Base-by-base conservation (phyloP, 1,140 invertebrate genomes). In the Eueides isabella region DNA sequence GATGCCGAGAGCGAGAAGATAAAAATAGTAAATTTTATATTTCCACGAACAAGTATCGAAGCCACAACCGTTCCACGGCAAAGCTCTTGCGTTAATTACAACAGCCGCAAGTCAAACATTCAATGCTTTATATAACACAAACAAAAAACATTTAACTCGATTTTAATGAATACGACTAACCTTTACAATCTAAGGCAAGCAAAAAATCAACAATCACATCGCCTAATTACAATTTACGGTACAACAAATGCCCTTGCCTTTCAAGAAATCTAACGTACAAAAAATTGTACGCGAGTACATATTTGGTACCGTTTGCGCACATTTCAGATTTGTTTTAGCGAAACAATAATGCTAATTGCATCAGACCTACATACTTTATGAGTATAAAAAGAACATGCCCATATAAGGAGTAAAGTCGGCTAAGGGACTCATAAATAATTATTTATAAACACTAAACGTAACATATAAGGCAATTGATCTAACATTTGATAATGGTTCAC, bases 291-390 rank as follows among this genome's bases (percentile, higher is more conserved):
- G 48, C 7, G 9, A n/a, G 41, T 23, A 55, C 48, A 55, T 55
- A 55, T 55, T 55, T 55, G 48, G 48, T 26, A 23, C 23, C 48
- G 48, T 23, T 23, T 1, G 35, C 48, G 11, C n/a, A 55, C 48
- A 55, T 55, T 55, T 23, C 23, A 55, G 48, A 23, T 72, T 76
- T 76, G 30, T 67, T 67, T 76, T 65, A 72, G 65, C 66, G 65
- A 65, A 76, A 72, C 70, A 77, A 82, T 84, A 80, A 86, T 85
- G 81, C 80, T 85, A 85, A 87, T 87, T 83, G 76, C 80, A 85
- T 86, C 74, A 76, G 72, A 67, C 69, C 66, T 70, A 71, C 70
- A 19, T 29, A 41, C 80, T 81, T 26, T 38, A 29, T 30, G 29
- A 30, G 29, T 23, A 7, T 31, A 72, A 72, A 65, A 72, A 66